phyloP scores from a whole-genome alignment of 2,797 vertebrate species.

The Pipistrellus pipistrellus region DNA sequence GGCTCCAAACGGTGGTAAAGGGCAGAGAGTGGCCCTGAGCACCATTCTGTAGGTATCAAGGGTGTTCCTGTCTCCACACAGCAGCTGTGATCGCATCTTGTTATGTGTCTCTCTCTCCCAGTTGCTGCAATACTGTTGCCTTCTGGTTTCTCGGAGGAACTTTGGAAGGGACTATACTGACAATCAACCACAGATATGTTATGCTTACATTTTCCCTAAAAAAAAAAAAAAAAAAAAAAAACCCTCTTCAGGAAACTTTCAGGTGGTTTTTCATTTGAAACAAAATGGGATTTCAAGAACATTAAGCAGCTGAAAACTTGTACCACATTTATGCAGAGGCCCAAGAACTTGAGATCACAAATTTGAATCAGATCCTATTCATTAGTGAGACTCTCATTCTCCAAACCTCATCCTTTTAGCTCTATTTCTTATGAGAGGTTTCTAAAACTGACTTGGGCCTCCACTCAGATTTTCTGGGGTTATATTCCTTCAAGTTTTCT shows the following conservation, averaged over 20 bases:
- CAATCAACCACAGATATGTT: constrained; percentile 48
- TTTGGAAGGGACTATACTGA: constrained; percentile 12
- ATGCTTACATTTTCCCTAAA: constrained; percentile 48
- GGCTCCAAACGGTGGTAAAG: background rate
- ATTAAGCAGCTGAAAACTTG: background rate
- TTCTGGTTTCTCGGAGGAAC: constrained; percentile 35
- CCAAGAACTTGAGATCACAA: background rate
- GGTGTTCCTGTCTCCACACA: background rate
- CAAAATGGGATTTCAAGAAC: constrained; percentile 49
- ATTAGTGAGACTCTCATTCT: background rate
- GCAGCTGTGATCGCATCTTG: background rate
- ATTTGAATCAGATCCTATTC: constrained; percentile 16
- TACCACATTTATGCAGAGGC: background rate
- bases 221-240: background rate
- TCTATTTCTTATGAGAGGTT: background rate
- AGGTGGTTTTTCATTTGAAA: constrained; percentile 53
- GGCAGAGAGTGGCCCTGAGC: background rate
- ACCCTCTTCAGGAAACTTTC: constrained; percentile 37
- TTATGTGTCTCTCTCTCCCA: background rate
- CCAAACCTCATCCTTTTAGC: background rate
- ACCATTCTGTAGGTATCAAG: background rate
- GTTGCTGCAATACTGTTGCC: constrained; percentile 21
- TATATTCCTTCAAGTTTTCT: background rate
- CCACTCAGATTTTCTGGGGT: constrained; percentile 6
- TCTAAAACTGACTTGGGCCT: background rate